Percentiles rank a stretch among this genome's conserved stretches.
These are phyloP conservation scores for Machaerirhynchus nigripectus DNA, from an alignment of 2,113 vertebrate genomes.

Conservation along the genomic window DNA sequence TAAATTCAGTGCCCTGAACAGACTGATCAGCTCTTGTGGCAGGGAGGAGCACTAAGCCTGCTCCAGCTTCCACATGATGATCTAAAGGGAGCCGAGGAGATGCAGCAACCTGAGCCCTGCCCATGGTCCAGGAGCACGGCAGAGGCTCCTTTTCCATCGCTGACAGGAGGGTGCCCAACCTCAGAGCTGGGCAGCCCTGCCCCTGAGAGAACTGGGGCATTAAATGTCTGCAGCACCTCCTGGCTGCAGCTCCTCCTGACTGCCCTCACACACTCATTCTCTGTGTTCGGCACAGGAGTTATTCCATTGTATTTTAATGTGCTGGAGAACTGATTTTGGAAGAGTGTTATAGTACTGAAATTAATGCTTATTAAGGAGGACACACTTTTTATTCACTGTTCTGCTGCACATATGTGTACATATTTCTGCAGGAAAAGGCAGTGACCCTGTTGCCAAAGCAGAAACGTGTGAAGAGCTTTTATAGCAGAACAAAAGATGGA, in stretches of 20 bases:
- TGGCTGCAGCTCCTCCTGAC: not conserved
- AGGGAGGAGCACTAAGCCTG: not conserved
- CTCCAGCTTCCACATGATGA: rapidly evolving
- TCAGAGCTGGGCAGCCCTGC: not conserved
- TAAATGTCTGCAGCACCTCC: rapidly evolving
- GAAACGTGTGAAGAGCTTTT: not conserved
- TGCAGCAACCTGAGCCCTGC: not conserved
- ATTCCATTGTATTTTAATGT: not conserved
- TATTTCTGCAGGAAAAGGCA: not conserved
- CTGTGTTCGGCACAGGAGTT: not conserved
- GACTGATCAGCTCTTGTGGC: not conserved
- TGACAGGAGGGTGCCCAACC: not conserved
- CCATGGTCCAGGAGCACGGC: rapidly evolving
- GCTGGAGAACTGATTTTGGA: not conserved
- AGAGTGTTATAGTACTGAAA: not conserved
- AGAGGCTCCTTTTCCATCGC: rapidly evolving
- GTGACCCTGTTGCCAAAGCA: not conserved
- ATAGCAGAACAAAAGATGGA: not conserved
- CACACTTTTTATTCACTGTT: rapidly evolving
- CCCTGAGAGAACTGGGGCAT: rapidly evolving
- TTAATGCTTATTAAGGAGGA: not conserved
- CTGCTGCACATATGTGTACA: not conserved
- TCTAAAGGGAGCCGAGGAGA: not conserved
- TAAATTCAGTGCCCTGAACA: not conserved
- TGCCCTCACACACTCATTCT: not conserved